A percentile compares a stretch with the other conserved stretches of the same genome.
phyloP scores from a whole-genome alignment of 1,140 invertebrate species.

The Drosophila hydei region DNA sequence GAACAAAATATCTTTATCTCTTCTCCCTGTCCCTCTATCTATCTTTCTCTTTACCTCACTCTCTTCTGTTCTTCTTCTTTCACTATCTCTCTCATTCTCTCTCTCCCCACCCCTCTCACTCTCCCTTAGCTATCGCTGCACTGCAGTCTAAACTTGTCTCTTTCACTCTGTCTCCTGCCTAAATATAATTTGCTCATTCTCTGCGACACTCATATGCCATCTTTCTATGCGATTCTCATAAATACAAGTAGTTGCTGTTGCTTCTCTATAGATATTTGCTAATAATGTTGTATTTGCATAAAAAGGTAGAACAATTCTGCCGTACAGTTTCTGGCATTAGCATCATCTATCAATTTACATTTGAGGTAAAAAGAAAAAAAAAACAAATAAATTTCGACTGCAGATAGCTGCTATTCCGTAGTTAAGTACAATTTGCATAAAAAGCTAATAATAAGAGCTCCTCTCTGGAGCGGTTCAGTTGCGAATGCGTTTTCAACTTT shows the following conservation, averaged over 20 bases:
- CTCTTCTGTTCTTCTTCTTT: not conserved
- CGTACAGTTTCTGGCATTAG: not conserved
- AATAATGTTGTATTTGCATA: no score
- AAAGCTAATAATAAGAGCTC: conserved; percentile 21
- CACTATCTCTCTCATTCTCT: not conserved
- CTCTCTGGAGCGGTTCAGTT: not conserved
- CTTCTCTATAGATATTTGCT: no score
- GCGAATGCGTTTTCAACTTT: conserved; percentile 12
- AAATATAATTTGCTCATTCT: not conserved
- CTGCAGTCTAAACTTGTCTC: not conserved
- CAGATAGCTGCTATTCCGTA: not conserved
- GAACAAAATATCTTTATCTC: not conserved
- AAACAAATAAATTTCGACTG: not conserved
- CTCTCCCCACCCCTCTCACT: not conserved
- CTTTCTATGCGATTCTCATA: not conserved
- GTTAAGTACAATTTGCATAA: conserved; percentile 4
- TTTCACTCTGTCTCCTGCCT: not conserved
- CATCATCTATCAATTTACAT: not conserved
- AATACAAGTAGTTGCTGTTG: not conserved
- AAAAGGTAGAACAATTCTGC: no score
- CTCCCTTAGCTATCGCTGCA: not conserved
- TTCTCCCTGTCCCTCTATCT: not conserved
- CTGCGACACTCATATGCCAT: not conserved
- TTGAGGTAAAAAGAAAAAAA: not conserved
- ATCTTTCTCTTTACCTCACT: not conserved